A percentile compares a stretch with the other conserved stretches of the same genome.
Evolutionary conservation across 2,888 invertebrate species (phyloP).

Genomic region (Taenaris catops): DNA sequence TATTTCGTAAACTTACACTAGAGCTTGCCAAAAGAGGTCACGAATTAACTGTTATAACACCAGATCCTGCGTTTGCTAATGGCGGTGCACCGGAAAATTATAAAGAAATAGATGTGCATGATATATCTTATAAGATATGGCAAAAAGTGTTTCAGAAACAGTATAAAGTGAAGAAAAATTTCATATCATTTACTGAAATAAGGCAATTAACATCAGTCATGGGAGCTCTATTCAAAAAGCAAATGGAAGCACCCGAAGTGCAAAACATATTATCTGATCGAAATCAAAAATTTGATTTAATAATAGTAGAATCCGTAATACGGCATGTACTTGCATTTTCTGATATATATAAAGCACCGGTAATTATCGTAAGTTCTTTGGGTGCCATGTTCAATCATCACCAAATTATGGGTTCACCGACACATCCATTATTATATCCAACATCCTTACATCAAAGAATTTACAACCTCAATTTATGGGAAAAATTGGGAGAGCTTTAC

Average conservation of each 20-base stretch:
- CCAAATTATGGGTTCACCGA: conserved; percentile 31
- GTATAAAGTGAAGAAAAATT: conserved; percentile 8
- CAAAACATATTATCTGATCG: conserved; percentile 20
- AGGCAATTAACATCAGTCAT: not conserved
- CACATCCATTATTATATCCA: conserved; percentile 36
- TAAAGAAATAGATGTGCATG: conserved; percentile 42
- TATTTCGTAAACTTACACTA: conserved; percentile 38
- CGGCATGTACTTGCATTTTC: conserved; percentile 32
- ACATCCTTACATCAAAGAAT: conserved; percentile 23
- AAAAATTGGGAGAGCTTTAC: conserved; percentile 33
- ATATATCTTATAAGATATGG: conserved; percentile 37
- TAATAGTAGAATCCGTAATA: conserved; percentile 35
- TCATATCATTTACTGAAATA: conserved; percentile 1
- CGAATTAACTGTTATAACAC: conserved; percentile 43
- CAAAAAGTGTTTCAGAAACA: conserved; percentile 13
- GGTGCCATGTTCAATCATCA: conserved; percentile 25
- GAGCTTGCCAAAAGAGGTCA: conserved; percentile 48
- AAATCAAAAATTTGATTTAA: conserved; percentile 34
- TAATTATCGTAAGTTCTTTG: conserved; percentile 33
- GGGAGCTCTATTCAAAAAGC: conserved; percentile 15
- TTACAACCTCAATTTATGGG: conserved; percentile 33
- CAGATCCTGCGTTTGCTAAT: conserved; percentile 39
- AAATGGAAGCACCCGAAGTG: conserved; percentile 22
- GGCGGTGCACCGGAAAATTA: conserved; percentile 37
- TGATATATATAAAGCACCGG: conserved; percentile 40